Evolutionary conservation across 2,797 vertebrate genomes (phyloP).

Genomic region (Podarcis siculus): DNA sequence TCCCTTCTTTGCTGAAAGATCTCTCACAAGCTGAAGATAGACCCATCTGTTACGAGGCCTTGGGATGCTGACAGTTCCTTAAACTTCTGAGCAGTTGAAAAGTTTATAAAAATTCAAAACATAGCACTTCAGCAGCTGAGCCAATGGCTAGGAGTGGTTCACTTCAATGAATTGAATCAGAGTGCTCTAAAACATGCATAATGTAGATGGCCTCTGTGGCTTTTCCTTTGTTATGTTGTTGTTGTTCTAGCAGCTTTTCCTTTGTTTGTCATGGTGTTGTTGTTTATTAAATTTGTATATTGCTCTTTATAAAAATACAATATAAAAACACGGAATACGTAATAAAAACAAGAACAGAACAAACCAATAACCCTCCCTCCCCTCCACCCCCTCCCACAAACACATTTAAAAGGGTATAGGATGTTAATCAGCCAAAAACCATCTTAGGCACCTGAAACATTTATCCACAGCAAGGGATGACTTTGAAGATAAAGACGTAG

Average conservation of each 20-base stretch:
- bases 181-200: not conserved
- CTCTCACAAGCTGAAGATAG: not conserved
- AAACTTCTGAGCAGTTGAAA: not conserved
- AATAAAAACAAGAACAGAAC: no score
- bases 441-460: not conserved
- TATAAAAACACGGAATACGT: no score
- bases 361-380: no score
- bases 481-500: not conserved
- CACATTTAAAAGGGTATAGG: no score
- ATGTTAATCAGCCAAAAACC: no score
- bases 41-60: not conserved
- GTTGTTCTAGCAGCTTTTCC: no score
- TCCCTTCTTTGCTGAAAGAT: not conserved
- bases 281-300: not conserved
- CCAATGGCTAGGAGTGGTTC: not conserved
- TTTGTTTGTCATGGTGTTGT: not conserved
- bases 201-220: not conserved
- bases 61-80: not conserved
- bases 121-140: not conserved
- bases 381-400: no score
- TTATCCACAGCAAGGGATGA: not conserved
- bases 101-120: not conserved
- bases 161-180: not conserved
- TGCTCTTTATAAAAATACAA: no score
- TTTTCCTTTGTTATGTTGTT: not conserved